Evolutionary conservation across 2,888 invertebrate species (phyloP).

Genomic region (Aspidiotus destructor): DNA sequence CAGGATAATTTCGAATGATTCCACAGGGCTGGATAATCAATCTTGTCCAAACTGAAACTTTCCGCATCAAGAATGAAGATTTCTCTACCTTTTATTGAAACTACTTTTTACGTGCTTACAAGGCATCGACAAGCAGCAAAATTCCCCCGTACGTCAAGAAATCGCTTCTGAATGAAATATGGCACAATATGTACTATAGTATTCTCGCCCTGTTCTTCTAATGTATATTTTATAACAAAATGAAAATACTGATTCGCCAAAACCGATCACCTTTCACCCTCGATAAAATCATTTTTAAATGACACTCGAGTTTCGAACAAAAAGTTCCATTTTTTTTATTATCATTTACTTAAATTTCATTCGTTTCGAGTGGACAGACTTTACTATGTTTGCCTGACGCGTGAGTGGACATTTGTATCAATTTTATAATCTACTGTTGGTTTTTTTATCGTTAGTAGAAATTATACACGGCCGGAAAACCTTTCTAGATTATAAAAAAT

Average conservation of each 20-base stretch:
- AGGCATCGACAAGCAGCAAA: too few relatives aligned
- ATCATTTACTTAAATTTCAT: too few relatives aligned
- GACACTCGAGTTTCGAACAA: neutral
- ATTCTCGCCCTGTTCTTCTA: neutral
- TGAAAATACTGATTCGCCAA: neutral
- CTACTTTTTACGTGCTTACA: too few relatives aligned
- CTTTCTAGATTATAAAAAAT: slow-evolving; percentile 2
- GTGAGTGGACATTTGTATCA: neutral
- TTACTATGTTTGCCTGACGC: too few relatives aligned
- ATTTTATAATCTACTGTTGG: neutral
- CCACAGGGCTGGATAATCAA: too few relatives aligned
- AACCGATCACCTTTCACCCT: neutral
- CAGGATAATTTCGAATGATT: too few relatives aligned
- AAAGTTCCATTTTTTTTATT: neutral
- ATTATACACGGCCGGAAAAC: neutral
- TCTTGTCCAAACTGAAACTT: too few relatives aligned
- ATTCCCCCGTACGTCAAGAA: too few relatives aligned
- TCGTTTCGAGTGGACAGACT: too few relatives aligned
- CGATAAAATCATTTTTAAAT: neutral
- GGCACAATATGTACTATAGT: neutral
- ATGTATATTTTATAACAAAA: neutral
- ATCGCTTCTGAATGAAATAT: too few relatives aligned
- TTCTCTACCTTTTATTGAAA: too few relatives aligned
- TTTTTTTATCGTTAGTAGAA: neutral
- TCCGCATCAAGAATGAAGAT: too few relatives aligned